Percentiles rank a stretch among this genome's conserved stretches.
Conservation (phyloP, 2,113 vertebrate species). For the Myotis davidii region DNA sequence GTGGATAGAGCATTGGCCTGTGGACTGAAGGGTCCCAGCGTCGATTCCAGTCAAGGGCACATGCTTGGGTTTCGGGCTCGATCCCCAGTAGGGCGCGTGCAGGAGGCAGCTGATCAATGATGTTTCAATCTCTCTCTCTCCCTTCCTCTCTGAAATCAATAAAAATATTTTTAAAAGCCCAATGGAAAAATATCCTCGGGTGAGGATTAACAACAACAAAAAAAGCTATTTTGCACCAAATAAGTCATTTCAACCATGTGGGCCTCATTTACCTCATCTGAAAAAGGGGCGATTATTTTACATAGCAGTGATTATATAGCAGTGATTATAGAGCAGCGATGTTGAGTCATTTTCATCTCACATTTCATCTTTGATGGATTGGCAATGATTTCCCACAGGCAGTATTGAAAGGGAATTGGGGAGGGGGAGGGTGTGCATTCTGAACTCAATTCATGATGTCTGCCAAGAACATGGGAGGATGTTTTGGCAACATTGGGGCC, state of each 20-base stretch:
- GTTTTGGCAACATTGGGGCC: neutral
- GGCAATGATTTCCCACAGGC: neutral
- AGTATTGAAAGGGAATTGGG: neutral
- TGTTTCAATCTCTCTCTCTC: too few species aligned
- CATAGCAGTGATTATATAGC: neutral
- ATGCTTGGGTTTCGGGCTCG: too few species aligned
- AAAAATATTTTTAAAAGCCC: too few species aligned
- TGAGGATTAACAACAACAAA: too few species aligned
- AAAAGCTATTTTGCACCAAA: neutral
- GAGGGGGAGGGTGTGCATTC: neutral
- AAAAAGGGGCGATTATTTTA: neutral
- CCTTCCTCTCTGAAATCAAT: too few species aligned
- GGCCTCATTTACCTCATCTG: neutral
- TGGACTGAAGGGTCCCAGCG: too few species aligned
- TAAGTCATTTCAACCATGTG: neutral
- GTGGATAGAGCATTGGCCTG: too few species aligned
- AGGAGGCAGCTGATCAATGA: too few species aligned
- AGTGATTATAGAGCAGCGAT: neutral
- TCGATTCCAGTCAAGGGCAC: too few species aligned
- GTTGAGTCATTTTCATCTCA: conserved; percentile 22
- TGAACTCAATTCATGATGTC: conserved; percentile 35
- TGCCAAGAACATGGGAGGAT: neutral
- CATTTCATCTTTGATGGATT: conserved; percentile 26
- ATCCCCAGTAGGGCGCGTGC: too few species aligned
- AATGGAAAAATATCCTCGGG: too few species aligned